Evolutionary conservation across 2,888 invertebrate genomes (phyloP).

Genomic region (Dryobota labecula): DNA sequence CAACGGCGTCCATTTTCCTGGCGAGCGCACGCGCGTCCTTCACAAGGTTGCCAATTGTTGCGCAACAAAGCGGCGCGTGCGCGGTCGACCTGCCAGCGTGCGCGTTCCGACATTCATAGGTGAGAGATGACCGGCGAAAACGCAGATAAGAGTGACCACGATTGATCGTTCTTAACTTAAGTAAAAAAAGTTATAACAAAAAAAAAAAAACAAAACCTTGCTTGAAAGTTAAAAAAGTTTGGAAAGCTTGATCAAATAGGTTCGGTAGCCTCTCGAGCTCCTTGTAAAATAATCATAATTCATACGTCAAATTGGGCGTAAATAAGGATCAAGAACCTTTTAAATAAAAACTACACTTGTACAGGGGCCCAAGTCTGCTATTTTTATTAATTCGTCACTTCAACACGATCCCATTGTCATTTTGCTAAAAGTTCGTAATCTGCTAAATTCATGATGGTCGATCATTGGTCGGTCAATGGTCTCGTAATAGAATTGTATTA

Average conservation of each 20-base stretch:
- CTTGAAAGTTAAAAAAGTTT: not conserved
- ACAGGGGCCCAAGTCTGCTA: too few relatives aligned
- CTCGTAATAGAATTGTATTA: too few relatives aligned
- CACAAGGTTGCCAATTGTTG: slow-evolving; percentile 84
- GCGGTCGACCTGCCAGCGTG: slow-evolving; percentile 30
- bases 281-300: not conserved
- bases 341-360: too few relatives aligned
- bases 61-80: slow-evolving; percentile 65
- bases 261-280: not conserved
- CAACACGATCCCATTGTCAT: too few relatives aligned
- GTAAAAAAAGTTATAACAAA: too few relatives aligned
- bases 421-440: too few relatives aligned
- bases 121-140: slow-evolving; percentile 10
- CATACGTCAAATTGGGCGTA: not conserved
- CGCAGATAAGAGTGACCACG: not conserved
- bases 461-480: too few relatives aligned
- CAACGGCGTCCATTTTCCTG: slow-evolving; percentile 75
- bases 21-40: slow-evolving; percentile 81
- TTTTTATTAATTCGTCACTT: too few relatives aligned
- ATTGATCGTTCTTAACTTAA: not conserved
- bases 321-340: too few relatives aligned
- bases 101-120: slow-evolving; percentile 11
- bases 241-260: not conserved
- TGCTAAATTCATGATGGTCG: too few relatives aligned
- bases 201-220: not conserved